Base-by-base conservation (phyloP, 2,888 invertebrate genomes). In the Netelia melanura region DNA sequence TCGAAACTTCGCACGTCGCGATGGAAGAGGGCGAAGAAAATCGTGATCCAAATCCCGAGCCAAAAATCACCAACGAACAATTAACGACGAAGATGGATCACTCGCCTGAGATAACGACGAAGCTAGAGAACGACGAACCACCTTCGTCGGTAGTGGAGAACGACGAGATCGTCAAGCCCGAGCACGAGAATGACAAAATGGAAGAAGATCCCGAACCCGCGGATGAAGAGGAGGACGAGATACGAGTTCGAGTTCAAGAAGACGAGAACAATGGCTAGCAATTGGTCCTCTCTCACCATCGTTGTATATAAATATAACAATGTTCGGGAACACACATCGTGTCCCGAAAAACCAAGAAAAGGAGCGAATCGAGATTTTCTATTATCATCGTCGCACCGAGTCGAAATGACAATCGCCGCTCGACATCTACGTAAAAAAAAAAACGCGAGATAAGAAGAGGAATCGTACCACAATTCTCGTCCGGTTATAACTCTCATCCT, bases 21-120 rank as follows among this genome's bases (percentile, higher is more conserved):
- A 87, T 88, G 38, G 89, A 91, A 43, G 92, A 92, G 23, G 91
- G 91, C 0, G 91, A 90, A 54, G 93, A 93, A 85, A 93, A 94
- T 88, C 91, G 91, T 3, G 93, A 93, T 89, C 93, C 93, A 2
- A 93, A 92, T 89, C 92, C 92, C 8, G 92, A 93, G 75, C 88
- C 87, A 21, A 88, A 88, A 38, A 70, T 77, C 17, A 48, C 68
- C 0, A 38, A 76, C 85, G 86, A 74, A 25, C 44, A 52, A 77
- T 54, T 48, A 58, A 78, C 62, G 86, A 86, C 11, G 58, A 68
- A 56, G 54, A 74, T 54, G 17, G 75, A 61, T 21, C 74, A 83
- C n/a, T 54, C 83, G 23, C 62, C 54, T 10, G 81, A 86, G 21
- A 78, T 76, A 72, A 14, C 71, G 23, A 52, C 79, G 10, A 79